A percentile compares a stretch with the other conserved stretches of the same genome.
Evolutionary conservation across 2,888 invertebrate species (phyloP).

Genomic region (Limnephilus rhombicus): DNA sequence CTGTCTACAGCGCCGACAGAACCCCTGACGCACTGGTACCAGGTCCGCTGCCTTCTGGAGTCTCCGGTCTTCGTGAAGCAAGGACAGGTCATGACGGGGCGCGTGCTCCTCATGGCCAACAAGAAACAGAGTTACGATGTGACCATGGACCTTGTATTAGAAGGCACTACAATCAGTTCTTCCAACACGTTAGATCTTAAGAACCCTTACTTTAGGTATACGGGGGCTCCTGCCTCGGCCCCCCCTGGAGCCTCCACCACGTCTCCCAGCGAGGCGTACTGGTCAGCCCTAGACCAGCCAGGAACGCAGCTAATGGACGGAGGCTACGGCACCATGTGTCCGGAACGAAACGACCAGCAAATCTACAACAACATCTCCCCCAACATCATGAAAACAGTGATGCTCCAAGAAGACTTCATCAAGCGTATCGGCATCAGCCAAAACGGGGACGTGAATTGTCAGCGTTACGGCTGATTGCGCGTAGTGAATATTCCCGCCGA

Average conservation of each 20-base stretch:
- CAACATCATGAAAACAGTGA: slow-evolving; percentile 77
- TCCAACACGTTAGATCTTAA: slow-evolving; percentile 97
- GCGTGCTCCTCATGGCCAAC: slow-evolving; percentile 93
- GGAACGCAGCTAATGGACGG: slow-evolving; percentile 72
- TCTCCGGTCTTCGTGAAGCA: slow-evolving; percentile 96
- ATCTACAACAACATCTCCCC: slow-evolving; percentile 73
- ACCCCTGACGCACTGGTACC: slow-evolving; percentile 99
- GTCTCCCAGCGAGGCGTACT: slow-evolving; percentile 96
- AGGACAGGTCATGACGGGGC: slow-evolving; percentile 93
- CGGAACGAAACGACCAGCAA: slow-evolving; percentile 68
- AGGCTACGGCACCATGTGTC: slow-evolving; percentile 67
- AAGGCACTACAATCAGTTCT: slow-evolving; percentile 91
- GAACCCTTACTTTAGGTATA: slow-evolving; percentile 98
- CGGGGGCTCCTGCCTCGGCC: slow-evolving; percentile 93
- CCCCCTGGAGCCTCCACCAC: slow-evolving; percentile 94
- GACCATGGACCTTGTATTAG: slow-evolving; percentile 94
- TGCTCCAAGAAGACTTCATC: slow-evolving; percentile 78
- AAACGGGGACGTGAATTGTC: slow-evolving; percentile 74
- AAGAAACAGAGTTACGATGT: slow-evolving; percentile 99
- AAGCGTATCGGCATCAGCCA: slow-evolving; percentile 78
- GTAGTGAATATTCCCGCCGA: background rate
- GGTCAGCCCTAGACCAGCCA: slow-evolving; percentile 90
- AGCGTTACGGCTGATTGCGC: slow-evolving; percentile 51
- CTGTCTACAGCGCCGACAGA: slow-evolving; percentile 98
- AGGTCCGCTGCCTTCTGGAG: slow-evolving; percentile 96